phyloP scores from a whole-genome alignment of 2,797 vertebrate species.

The Pseudomugil gertrudae region DNA sequence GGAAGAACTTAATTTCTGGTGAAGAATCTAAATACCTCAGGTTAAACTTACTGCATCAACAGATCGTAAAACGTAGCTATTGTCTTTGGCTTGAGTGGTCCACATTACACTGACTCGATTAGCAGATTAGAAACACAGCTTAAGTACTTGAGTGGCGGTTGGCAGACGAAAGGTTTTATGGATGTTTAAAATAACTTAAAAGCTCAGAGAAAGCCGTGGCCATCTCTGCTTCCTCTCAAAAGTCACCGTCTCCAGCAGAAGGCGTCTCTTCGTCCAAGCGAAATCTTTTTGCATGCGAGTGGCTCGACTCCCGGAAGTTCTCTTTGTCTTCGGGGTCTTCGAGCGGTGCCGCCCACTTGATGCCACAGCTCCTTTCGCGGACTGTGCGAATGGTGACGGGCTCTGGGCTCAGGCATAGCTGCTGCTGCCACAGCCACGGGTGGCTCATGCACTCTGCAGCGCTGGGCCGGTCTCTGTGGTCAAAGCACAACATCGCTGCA shows the following conservation, averaged over 20 bases:
- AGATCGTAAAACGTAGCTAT: conserved; percentile 49
- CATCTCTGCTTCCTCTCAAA: conserved; percentile 41
- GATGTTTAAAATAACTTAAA: conserved; percentile 63
- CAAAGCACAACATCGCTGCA: conserved; percentile 1
- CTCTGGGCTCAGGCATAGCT: conserved; percentile 71
- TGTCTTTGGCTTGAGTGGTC: conserved; percentile 76
- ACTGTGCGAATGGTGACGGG: conserved; percentile 55
- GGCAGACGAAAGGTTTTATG: conserved; percentile 37
- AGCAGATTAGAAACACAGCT: conserved; percentile 28
- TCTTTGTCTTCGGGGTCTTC: conserved; percentile 91
- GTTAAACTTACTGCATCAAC: conserved; percentile 52
- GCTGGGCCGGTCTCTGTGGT: conserved; percentile 87
- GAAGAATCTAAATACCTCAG: conserved; percentile 60
- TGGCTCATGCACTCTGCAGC: conserved; percentile 92
- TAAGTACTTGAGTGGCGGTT: conserved; percentile 23
- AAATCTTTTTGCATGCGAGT: conserved; percentile 85
- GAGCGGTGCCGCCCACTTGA: conserved; percentile 80
- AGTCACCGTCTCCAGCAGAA: conserved; percentile 60
- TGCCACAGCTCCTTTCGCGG: conserved; percentile 79
- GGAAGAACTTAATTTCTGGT: conserved; percentile 16
- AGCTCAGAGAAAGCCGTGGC: conserved; percentile 31
- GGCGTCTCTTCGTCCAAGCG: conserved; percentile 83
- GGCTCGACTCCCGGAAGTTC: conserved; percentile 88
- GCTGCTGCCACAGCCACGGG: conserved; percentile 90
- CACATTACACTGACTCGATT: conserved; percentile 6